These are phyloP conservation scores for Picus viridis DNA, from an alignment of 2,797 vertebrate genomes.

Conservation along the genomic window DNA sequence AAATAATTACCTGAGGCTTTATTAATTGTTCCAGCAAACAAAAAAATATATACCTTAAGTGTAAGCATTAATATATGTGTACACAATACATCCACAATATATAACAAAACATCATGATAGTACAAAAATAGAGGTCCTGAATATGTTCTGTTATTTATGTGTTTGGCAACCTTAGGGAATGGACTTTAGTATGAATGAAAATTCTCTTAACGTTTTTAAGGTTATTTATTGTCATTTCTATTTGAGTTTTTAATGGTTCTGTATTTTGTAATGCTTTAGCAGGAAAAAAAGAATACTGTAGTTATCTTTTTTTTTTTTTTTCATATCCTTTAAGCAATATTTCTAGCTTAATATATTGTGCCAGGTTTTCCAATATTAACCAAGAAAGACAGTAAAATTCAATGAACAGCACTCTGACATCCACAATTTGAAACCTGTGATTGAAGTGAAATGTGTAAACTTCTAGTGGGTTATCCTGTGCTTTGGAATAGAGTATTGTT, in stretches of 20 bases:
- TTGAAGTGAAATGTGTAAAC: conserved; percentile 79
- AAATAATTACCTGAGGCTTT: conserved; percentile 77
- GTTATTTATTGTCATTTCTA: conserved; percentile 74
- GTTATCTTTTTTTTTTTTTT: conserved; percentile 76
- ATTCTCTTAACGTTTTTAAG: conserved; percentile 71
- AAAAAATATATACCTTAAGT: conserved; percentile 75
- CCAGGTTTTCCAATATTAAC: conserved; percentile 74
- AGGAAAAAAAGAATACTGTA: conserved; percentile 77
- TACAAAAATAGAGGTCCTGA: conserved; percentile 74
- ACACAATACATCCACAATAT: conserved; percentile 64
- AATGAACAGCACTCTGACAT: conserved; percentile 73
- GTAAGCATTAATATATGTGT: conserved; percentile 77
- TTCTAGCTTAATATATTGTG: conserved; percentile 80
- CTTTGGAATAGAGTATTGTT: conserved; percentile 83
- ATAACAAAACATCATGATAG: conserved; percentile 70
- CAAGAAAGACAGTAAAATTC: conserved; percentile 77
- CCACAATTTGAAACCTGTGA: conserved; percentile 74
- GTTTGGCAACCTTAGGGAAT: conserved; percentile 71
- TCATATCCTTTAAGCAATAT: conserved; percentile 80
- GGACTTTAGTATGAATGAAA: conserved; percentile 71
- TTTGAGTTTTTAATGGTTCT: conserved; percentile 80
- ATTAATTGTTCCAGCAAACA: conserved; percentile 79
- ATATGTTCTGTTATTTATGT: conserved; percentile 73
- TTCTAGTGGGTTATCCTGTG: conserved; percentile 79
- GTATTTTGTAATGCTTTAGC: conserved; percentile 81